Percentiles rank a stretch among this genome's conserved stretches.
Conservation (phyloP, 92 coral and sea anemone genomes). For the Pocillopora grandis region DNA sequence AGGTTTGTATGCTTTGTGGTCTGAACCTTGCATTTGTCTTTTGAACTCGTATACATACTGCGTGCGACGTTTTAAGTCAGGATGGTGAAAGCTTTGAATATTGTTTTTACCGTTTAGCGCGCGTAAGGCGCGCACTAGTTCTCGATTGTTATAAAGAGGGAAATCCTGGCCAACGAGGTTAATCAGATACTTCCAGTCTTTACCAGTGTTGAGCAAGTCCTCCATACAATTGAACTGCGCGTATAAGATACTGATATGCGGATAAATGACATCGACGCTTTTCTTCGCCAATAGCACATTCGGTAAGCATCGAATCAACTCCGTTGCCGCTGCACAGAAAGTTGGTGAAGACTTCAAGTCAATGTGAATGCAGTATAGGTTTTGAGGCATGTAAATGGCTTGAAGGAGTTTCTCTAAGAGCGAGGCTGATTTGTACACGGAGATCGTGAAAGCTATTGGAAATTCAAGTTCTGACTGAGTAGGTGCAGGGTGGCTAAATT, state of each 20-base stretch:
- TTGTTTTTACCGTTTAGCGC: slow-evolving; percentile 3
- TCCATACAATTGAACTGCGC: slow-evolving; percentile 63
- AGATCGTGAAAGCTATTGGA: slow-evolving; percentile 56
- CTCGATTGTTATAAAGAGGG: slow-evolving; percentile 11
- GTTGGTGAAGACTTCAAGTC: slow-evolving; percentile 48
- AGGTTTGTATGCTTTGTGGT: neutral
- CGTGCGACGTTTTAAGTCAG: neutral
- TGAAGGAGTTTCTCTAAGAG: slow-evolving; percentile 59
- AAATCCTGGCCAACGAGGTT: slow-evolving; percentile 57
- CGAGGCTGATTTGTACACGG: slow-evolving; percentile 52
- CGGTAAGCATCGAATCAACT: slow-evolving; percentile 48
- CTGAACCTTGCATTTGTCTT: neutral
- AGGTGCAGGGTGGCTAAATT: slow-evolving; percentile 18
- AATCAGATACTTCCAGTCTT: slow-evolving; percentile 65
- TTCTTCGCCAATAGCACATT: slow-evolving; percentile 56
- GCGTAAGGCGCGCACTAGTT: neutral
- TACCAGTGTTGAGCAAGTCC: slow-evolving; percentile 30
- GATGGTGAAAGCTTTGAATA: neutral
- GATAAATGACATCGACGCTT: slow-evolving; percentile 51
- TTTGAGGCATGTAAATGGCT: slow-evolving; percentile 68
- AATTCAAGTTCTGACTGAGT: slow-evolving; percentile 36
- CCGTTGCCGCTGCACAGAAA: slow-evolving; percentile 37
- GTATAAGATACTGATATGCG: slow-evolving; percentile 41
- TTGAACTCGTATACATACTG: slow-evolving; percentile 1
- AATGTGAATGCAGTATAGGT: slow-evolving; percentile 66